phyloP scores from a whole-genome alignment of 2,888 invertebrate genomes.

The Tinea trinotella region DNA sequence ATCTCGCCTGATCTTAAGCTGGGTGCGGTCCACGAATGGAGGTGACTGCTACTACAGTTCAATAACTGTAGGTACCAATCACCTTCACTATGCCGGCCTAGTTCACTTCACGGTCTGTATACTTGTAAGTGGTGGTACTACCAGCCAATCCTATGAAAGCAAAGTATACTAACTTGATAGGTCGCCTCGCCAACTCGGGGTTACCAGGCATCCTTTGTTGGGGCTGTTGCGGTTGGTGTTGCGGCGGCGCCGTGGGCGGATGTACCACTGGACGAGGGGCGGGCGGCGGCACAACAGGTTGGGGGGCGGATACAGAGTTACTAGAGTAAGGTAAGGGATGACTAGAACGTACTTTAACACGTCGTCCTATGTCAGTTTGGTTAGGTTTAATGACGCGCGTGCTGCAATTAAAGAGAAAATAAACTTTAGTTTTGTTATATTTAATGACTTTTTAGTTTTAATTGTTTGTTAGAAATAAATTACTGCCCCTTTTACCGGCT shows the following conservation, averaged over 20 bases:
- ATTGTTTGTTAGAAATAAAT: too few species aligned
- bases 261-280: constrained; percentile 28
- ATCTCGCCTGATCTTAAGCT: too few species aligned
- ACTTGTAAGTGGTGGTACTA: too few species aligned
- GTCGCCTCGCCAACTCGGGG: constrained; percentile 81
- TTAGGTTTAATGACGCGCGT: constrained; percentile 95
- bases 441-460: too few species aligned
- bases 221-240: constrained; percentile 40
- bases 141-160: constrained; percentile 19
- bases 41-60: too few species aligned
- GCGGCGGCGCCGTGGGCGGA: constrained; percentile 27
- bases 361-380: constrained; percentile 90
- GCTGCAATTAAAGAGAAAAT: constrained; percentile 65
- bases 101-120: too few species aligned
- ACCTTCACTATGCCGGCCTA: too few species aligned
- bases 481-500: too few species aligned
- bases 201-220: constrained; percentile 59
- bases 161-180: constrained; percentile 74
- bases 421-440: neutral
- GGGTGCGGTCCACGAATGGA: too few species aligned
- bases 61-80: too few species aligned
- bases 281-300: constrained; percentile 31
- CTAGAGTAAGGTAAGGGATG: constrained; percentile 30
- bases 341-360: constrained; percentile 80
- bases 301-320: constrained; percentile 24